Evolutionary conservation across 2,888 invertebrate genomes (phyloP), one percentile per base, ranked within the genome.

Genomic region (Archips xylosteana): DNA sequence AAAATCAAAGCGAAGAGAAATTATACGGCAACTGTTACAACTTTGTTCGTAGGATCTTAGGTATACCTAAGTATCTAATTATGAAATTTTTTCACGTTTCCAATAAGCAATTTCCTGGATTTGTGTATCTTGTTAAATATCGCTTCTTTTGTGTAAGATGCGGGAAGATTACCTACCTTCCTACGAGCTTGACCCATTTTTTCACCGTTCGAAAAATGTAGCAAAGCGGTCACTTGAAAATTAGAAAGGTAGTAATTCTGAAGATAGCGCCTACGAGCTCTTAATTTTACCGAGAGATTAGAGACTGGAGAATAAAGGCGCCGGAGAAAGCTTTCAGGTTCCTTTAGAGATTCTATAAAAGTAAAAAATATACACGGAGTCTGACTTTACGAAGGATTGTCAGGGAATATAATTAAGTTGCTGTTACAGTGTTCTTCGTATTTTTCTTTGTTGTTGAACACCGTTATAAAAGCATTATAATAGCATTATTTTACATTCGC

Each of bases 1-100:
- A 81, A 82, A 74, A 78, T 79, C 78, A 83, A 84, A 84, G 80
- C 65, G 77, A 81, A 81, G 80, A 79, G 77, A 80, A 79, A 83
- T 83, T 81, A 80, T 79, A 76, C 81, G 82, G 76, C 79, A 61
- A 71, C 60, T 47, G 49, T 42, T 13, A 15, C 49, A 49, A 60
- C 32, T 66, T 66, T 23, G 61, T 49, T 13, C 62, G 42, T 42
- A 42, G 23, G 57, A 60, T 60, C 60, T 57, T 23, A 60, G 45
- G n/a, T 39, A 49, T 47, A n/a, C n/a, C n/a, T n/a, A 64, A 49
- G 39, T 49, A 32, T 49, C 42, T 49, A 32, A 66, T 61, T 61
- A 39, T 71, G 60, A 60, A 65, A 66, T 54, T 34, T 42, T 45
- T 32, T 61, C 51, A 71, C 66, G 66, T 45, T 66, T 54, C 71